Evolutionary conservation across 2,888 invertebrate species (phyloP).

Genomic region (Dysmachus trigonus): DNA sequence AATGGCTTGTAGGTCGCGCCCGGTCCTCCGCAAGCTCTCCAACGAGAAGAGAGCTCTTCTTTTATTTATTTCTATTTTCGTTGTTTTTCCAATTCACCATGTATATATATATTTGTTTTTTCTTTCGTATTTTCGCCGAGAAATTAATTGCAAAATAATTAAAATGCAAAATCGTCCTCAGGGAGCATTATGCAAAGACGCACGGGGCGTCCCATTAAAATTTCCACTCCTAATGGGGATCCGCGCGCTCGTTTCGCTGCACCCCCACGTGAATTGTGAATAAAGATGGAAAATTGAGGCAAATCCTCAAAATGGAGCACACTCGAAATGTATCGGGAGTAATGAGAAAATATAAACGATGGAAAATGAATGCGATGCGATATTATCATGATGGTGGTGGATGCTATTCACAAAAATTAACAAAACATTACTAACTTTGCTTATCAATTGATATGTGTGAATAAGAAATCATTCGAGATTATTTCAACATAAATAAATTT

Average conservation of each 20-base stretch:
- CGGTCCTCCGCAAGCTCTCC: background rate
- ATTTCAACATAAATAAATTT: no score
- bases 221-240: background rate
- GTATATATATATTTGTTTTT: background rate
- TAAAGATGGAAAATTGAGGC: background rate
- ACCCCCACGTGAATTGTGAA: background rate
- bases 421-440: background rate
- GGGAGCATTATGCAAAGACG: background rate
- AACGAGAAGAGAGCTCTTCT: background rate
- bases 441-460: background rate
- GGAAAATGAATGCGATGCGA: background rate
- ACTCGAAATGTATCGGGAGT: background rate
- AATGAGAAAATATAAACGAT: background rate
- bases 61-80: background rate
- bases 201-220: background rate
- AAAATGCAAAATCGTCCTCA: constrained; percentile 26
- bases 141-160: constrained; percentile 42
- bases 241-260: background rate
- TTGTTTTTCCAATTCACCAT: no score
- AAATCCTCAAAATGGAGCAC: background rate
- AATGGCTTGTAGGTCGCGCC: constrained; percentile 18
- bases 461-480: background rate
- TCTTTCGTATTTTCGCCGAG: background rate
- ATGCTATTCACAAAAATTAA: background rate
- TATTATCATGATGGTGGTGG: background rate